These are phyloP conservation scores for Oncorhynchus nerka DNA, from an alignment of 2,113 vertebrate species.

Conservation along the genomic window DNA sequence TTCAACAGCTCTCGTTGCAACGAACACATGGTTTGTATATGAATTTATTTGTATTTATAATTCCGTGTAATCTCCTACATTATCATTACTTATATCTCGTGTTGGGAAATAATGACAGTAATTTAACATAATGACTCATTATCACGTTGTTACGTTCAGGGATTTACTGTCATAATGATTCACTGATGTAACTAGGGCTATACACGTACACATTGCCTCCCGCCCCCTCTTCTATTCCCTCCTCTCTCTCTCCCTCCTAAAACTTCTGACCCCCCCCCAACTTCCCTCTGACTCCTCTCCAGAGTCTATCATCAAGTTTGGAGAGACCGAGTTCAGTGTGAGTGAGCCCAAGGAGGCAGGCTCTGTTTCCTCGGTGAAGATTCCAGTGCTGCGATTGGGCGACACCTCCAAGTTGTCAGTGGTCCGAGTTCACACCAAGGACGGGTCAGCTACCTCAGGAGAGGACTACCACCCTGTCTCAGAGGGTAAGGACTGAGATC, in stretches of 20 bases:
- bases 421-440: slow-evolving; percentile 92
- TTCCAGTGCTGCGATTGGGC: slow-evolving; percentile 86
- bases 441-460: slow-evolving; percentile 90
- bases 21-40: no score
- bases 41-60: no score
- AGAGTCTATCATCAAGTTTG: slow-evolving; percentile 75
- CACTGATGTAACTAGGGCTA: not conserved
- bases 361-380: slow-evolving; percentile 74
- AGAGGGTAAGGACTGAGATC: slow-evolving; percentile 74
- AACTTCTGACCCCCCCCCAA: no score
- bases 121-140: not conserved
- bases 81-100: no score
- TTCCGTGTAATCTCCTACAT: no score
- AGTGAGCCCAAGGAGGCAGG: slow-evolving; percentile 82
- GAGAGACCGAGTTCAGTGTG: slow-evolving; percentile 75
- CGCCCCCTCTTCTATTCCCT: not conserved
- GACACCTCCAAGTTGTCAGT: slow-evolving; percentile 89
- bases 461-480: slow-evolving; percentile 92
- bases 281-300: not conserved
- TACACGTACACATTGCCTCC: not conserved
- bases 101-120: not conserved
- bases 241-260: not conserved
- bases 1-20: no score
- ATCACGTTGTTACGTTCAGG: not conserved
- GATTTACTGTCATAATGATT: not conserved